Evolutionary conservation across 1,140 invertebrate genomes (phyloP).

Genomic region (Zophobas atratus): DNA sequence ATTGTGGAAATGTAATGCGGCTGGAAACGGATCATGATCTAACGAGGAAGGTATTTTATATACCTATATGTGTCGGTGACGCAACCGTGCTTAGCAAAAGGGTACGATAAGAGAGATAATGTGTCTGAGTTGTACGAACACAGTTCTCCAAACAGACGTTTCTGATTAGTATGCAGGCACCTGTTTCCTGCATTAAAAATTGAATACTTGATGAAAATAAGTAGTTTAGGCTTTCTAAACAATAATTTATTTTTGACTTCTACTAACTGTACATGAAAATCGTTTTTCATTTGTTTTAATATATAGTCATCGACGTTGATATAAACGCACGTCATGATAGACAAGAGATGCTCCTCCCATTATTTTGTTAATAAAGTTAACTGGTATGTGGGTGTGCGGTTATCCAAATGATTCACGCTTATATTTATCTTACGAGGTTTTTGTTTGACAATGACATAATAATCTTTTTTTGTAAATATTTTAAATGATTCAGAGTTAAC

Average conservation of each 20-base stretch:
- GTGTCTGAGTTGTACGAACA: no score
- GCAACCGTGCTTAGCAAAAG: not conserved
- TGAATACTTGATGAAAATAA: not conserved
- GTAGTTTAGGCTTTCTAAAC: no score
- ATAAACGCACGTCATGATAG: not conserved
- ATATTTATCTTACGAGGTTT: slow-evolving; percentile 18
- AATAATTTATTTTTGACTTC: no score
- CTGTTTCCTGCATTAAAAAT: slow-evolving; percentile 2
- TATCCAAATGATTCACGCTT: slow-evolving; percentile 17
- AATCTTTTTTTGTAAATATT: not conserved
- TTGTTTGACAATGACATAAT: slow-evolving; percentile 5
- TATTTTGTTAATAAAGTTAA: slow-evolving; percentile 28
- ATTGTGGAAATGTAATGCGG: not conserved
- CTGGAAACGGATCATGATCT: not conserved
- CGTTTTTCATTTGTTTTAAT: not conserved
- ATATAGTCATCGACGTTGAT: not conserved
- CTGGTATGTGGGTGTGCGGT: slow-evolving; percentile 4
- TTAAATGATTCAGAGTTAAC: not conserved
- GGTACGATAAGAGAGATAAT: not conserved
- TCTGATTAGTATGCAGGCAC: slow-evolving; percentile 24
- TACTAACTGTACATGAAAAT: no score
- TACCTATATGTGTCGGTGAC: not conserved
- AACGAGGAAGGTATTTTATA: not conserved
- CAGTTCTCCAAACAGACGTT: not conserved
- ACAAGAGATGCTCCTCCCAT: not conserved